Base-by-base conservation (phyloP, 2,113 vertebrate genomes). In the Stictonetta naevosa region DNA sequence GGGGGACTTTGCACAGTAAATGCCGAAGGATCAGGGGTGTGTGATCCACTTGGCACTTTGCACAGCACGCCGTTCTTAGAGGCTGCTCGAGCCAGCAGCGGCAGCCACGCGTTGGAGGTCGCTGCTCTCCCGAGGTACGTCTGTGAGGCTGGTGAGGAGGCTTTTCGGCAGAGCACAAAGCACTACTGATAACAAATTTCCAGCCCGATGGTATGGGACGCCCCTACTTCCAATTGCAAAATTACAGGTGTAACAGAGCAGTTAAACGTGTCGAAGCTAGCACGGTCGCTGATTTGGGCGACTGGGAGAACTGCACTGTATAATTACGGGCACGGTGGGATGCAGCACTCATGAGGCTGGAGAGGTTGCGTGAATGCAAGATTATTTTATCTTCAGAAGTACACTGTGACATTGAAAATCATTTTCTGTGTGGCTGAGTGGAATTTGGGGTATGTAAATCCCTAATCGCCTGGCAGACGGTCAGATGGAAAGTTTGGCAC, bases 121-220 rank as follows among this genome's bases (percentile, higher is more conserved):
- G 28, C 38, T 9, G 38, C n/a, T 13, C 4, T 19, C 44, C 23
- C 5, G 13, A 0, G 4, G 67, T 1, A 8, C 3, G 1, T 3
- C 1, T 26, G 2, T 2, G 48, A 10, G 50, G n/a, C 36, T 1
- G 0, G 3, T 1, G 18, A 3, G 7, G 56, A 4, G 10, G 40
- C 55, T 62, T 68, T 13, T 25, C 59, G 46, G 10, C 26, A 17
- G 2, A 4, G 5, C 33, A 3, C 34, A 10, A 7, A 7, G 38
- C 19, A 2, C 46, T 13, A 11, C 8, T 23, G 19, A 18, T 8
- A 53, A 15, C 16, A 9, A 0, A 12, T 60, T 77, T n/a, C 28
- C 64, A 46, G 40, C 34, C 48, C 31, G 34, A 8, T 40, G 8
- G 7, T 18, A 3, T 2, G 53, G 2, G 17, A n/a, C 40, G 11